Conservation (phyloP, 2,888 invertebrate species). For the Scaptodrosophila latifasciaeformis region DNA sequence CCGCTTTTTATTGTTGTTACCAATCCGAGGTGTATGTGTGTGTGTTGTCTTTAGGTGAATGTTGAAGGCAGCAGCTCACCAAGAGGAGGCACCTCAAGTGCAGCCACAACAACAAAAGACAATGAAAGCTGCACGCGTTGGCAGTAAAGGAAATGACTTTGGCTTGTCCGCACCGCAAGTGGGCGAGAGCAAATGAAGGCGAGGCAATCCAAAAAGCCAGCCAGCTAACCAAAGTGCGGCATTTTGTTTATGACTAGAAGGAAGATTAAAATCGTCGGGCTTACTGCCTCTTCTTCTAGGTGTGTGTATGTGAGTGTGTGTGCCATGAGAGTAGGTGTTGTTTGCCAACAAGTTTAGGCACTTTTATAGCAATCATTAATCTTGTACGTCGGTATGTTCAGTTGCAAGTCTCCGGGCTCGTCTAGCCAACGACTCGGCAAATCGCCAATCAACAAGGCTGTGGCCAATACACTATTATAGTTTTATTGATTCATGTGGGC, state of each 20-base stretch:
- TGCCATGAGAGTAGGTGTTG: conserved; percentile 35
- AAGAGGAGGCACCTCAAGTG: conserved; percentile 64
- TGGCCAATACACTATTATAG: conserved; percentile 1
- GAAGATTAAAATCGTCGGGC: conserved; percentile 20
- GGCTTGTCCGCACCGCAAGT: conserved; percentile 27
- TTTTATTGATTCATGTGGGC: conserved; percentile 49
- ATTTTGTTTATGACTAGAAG: conserved; percentile 30
- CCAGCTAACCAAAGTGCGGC: background rate
- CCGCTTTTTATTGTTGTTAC: conserved; percentile 45
- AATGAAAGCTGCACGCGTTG: conserved; percentile 53
- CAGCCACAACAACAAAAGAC: conserved; percentile 19
- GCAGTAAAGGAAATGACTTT: conserved; percentile 53
- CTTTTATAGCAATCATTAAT: conserved; percentile 50
- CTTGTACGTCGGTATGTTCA: conserved; percentile 17
- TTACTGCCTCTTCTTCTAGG: conserved; percentile 6
- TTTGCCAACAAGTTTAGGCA: conserved; percentile 32
- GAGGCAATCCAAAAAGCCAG: conserved; percentile 6
- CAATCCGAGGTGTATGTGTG: too few species aligned
- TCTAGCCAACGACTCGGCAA: conserved; percentile 14
- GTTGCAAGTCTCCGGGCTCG: conserved; percentile 27
- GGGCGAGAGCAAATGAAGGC: conserved; percentile 8
- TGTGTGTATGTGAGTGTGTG: conserved; percentile 16
- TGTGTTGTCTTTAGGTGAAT: background rate
- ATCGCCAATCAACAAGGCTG: conserved; percentile 36
- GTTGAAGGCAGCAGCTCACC: conserved; percentile 17